Evolutionary conservation across 2,888 invertebrate genomes (phyloP), one percentile per base, ranked within the genome.

Genomic region (Amphipyra tragopoginis): DNA sequence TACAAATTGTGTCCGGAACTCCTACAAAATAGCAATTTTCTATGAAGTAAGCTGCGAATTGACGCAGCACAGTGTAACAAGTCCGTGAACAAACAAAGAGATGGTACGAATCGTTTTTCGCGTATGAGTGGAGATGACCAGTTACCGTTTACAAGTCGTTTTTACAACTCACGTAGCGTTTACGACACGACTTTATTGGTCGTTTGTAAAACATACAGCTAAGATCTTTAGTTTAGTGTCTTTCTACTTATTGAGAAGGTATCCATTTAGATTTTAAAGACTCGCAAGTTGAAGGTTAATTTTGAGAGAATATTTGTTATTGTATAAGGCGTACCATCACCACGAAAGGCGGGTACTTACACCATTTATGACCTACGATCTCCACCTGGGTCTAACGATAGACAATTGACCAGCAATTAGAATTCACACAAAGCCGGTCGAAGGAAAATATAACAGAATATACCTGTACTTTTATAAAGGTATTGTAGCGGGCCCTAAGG

Each of bases 111-210:
- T 48, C 33, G 9, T 70, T 47, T 55, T 53, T 72, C 58, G 39
- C 71, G 52, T 70, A 70, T 70, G 64, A 63, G 38, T 70, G 33
- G 8, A 51, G 44, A 65, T 65, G 33, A 48, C 65, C 38, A 38
- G 71, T 65, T 70, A 38, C 51, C 63, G 51, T 52, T 51, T 39
- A 40, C 40, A 65, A 49, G n/a, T 65, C 13, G 34, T 39, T 51
- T 47, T 65, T 50, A 21, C 36, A 50, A 4, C 70, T 40, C 45
- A 70, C 44, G 63, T 50, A 36, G 45, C 29, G 13, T 65, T 70
- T 70, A 45, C 44, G 68, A 68, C 50, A 26, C 33, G 33, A 70
- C 39, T n/a, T 62, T 61, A 29, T 69, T 36, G 43, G 44, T 38
- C 50, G 69, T 69, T 51, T 45, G 45, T 21, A 42, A 69, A 65